phyloP scores from a whole-genome alignment of 2,797 vertebrate species.

The Vespertilio murinus region DNA sequence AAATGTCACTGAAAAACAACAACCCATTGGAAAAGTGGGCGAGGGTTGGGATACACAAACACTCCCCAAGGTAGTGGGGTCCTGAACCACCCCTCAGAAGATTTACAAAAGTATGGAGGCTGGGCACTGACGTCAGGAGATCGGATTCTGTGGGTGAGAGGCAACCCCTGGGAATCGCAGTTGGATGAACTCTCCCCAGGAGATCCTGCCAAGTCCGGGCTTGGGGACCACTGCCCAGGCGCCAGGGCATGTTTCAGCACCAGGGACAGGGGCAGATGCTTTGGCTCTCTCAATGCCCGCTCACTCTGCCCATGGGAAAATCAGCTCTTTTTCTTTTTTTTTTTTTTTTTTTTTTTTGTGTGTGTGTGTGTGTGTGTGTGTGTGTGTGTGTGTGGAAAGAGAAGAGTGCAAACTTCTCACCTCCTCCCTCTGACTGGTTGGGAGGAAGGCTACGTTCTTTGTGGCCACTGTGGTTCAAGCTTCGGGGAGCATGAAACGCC shows the following conservation, averaged over 20 bases:
- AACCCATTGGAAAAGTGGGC: not conserved
- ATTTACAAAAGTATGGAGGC: not conserved
- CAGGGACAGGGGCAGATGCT: slow-evolving; percentile 30
- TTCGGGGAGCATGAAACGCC: not conserved
- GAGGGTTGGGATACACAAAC: not conserved
- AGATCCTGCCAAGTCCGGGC: not conserved
- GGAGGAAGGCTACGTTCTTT: not conserved
- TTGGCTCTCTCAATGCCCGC: accelerated
- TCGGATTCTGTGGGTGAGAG: not conserved
- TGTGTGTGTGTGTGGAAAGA: too few relatives aligned
- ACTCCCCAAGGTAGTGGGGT: not conserved
- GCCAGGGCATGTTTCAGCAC: slow-evolving; percentile 54
- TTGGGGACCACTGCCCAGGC: not conserved
- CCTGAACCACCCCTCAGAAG: not conserved
- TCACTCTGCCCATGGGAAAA: not conserved
- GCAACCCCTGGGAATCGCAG: not conserved
- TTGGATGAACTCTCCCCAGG: too few relatives aligned
- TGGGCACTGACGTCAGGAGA: not conserved
- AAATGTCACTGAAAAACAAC: not conserved
- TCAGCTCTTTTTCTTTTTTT: not conserved
- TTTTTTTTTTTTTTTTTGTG: not conserved
- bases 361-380: too few relatives aligned
- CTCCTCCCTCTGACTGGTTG: not conserved
- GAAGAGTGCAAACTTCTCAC: not conserved
- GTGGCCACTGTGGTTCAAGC: too few relatives aligned